A percentile compares a stretch with the other conserved stretches of the same genome.
Evolutionary conservation across 2,797 vertebrate species (phyloP).

Genomic region (Xenops minutus): DNA sequence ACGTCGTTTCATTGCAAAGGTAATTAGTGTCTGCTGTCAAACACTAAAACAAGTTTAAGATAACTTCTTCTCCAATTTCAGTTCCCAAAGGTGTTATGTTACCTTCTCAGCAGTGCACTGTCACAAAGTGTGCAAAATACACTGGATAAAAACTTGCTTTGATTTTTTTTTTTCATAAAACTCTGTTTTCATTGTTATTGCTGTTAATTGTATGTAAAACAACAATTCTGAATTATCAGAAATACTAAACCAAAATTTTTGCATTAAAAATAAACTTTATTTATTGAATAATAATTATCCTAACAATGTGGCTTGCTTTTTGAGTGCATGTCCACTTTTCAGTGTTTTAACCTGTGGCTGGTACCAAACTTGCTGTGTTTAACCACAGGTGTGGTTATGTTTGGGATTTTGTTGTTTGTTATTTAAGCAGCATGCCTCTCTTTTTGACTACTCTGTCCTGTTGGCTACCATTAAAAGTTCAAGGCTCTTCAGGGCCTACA

Average conservation of each 20-base stretch:
- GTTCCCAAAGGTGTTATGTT: background rate
- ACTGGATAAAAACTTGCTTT: background rate
- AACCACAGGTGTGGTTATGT: background rate
- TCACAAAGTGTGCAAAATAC: background rate
- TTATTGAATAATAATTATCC: background rate
- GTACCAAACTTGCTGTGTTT: background rate
- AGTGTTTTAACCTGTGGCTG: background rate
- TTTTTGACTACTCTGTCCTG: background rate
- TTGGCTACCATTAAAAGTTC: background rate
- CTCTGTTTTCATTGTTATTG: background rate
- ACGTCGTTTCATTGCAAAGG: background rate
- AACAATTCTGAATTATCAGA: background rate
- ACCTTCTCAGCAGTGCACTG: background rate
- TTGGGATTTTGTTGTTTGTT: background rate
- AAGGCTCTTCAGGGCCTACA: background rate
- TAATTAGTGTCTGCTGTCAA: slow-evolving; percentile 11
- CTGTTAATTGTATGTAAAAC: background rate
- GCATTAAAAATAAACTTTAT: background rate
- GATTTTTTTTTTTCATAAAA: background rate
- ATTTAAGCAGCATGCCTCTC: background rate
- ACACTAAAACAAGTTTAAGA: background rate
- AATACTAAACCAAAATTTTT: background rate
- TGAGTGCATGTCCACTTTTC: background rate
- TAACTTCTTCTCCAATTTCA: background rate
- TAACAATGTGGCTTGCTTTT: background rate